Evolutionary conservation across 2,888 invertebrate species (phyloP).

Genomic region (Iselma pallidipennis): DNA sequence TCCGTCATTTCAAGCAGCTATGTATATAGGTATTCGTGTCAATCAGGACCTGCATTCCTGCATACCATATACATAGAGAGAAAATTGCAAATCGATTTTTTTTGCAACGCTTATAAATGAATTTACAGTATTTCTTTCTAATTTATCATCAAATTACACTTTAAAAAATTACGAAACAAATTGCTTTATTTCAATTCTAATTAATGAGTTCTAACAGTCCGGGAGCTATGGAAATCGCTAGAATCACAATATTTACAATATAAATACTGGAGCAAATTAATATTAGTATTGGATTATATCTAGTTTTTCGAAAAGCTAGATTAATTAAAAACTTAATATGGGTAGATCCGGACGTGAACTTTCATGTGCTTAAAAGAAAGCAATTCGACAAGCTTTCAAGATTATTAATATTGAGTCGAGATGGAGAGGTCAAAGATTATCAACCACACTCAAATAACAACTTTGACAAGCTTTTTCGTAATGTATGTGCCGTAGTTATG

Average conservation of each 20-base stretch:
- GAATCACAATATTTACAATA: no score
- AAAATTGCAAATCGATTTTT: background rate
- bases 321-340: background rate
- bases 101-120: no score
- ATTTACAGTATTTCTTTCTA: no score
- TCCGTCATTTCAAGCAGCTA: background rate
- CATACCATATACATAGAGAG: background rate
- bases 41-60: background rate
- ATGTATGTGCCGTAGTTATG: background rate
- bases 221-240: no score
- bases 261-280: background rate
- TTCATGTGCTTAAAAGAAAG: background rate
- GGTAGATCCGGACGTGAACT: background rate
- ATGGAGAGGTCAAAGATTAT: background rate
- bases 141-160: no score
- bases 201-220: no score
- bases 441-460: background rate
- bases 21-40: background rate
- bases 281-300: background rate
- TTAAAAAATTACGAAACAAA: no score
- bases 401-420: background rate
- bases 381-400: conserved; percentile 10
- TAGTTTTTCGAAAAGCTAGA: background rate
- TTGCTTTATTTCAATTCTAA: no score
- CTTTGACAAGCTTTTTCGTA: background rate